These are phyloP conservation scores for Belgica antarctica DNA, from an alignment of 2,888 invertebrate genomes.

Conservation along the genomic window DNA sequence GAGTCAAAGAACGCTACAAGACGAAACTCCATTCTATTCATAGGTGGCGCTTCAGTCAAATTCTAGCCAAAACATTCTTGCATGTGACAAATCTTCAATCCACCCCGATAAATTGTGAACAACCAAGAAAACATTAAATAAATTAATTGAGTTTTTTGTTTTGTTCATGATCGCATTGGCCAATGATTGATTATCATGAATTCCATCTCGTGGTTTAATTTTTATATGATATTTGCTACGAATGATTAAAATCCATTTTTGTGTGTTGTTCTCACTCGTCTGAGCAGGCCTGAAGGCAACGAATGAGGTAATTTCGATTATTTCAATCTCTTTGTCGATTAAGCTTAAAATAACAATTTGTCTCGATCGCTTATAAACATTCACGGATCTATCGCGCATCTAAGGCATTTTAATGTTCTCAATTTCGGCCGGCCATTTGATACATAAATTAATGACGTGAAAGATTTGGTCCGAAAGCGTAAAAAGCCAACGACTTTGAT, in stretches of 20 bases:
- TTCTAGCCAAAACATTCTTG: too few relatives aligned
- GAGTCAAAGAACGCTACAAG: too few relatives aligned
- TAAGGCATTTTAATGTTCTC: not conserved
- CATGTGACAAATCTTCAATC: too few relatives aligned
- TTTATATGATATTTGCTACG: conserved; percentile 21
- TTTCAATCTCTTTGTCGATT: conserved; percentile 29
- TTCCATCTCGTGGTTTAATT: conserved; percentile 30
- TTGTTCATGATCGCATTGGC: not conserved
- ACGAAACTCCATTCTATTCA: too few relatives aligned
- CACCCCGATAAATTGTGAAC: too few relatives aligned
- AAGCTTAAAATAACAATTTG: conserved; percentile 25
- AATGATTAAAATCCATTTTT: conserved; percentile 15
- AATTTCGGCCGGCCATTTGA: conserved; percentile 26
- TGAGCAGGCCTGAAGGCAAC: not conserved
- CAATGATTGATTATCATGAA: conserved; percentile 30
- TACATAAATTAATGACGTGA: conserved; percentile 39
- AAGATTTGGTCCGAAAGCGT: not conserved
- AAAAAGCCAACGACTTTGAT: not conserved
- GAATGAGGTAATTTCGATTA: conserved; percentile 26
- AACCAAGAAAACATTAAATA: conserved; percentile 2
- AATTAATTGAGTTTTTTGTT: conserved; percentile 32
- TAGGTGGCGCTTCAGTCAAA: too few relatives aligned
- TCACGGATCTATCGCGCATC: not conserved
- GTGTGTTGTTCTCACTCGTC: not conserved
- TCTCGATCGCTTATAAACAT: conserved; percentile 22